Conservation (phyloP, 2,888 invertebrate species). For the Pharmacophagus antenor region DNA sequence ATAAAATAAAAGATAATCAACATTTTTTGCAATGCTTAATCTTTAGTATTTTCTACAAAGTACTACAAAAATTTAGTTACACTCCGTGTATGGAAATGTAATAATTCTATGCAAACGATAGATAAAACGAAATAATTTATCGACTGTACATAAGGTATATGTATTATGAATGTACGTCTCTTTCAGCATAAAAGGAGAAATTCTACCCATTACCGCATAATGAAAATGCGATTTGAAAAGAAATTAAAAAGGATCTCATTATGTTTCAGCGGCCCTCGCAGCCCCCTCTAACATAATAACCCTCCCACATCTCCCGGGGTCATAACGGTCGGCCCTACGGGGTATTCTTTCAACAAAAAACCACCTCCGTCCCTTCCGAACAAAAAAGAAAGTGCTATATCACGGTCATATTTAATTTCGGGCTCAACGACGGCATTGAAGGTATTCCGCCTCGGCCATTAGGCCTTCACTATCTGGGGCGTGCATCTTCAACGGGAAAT, state of each 20-base stretch:
- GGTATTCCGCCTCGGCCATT: constrained; percentile 70
- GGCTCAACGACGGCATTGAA: constrained; percentile 73
- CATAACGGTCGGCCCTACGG: constrained; percentile 67
- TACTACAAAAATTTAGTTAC: no score
- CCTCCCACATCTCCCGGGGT: constrained; percentile 62
- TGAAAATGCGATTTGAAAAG: constrained; percentile 58
- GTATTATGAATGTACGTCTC: background rate
- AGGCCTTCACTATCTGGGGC: constrained; percentile 64
- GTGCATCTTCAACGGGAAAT: constrained; percentile 66
- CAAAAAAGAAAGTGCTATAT: constrained; percentile 77
- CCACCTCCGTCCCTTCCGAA: constrained; percentile 59
- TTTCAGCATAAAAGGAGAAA: constrained; percentile 30
- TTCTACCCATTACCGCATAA: constrained; percentile 47
- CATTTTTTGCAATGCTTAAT: no score
- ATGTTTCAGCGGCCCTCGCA: constrained; percentile 58
- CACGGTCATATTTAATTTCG: constrained; percentile 78
- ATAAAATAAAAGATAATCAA: no score
- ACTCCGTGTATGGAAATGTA: no score
- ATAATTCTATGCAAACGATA: no score
- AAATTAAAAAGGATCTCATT: constrained; percentile 72
- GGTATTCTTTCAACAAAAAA: constrained; percentile 73
- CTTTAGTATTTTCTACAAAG: no score
- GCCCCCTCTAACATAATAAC: constrained; percentile 64
- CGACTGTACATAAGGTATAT: no score
- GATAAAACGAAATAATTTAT: no score